Evolutionary conservation across 2,888 invertebrate species (phyloP), one percentile per base, ranked within the genome.

Genomic region (Watsonalla cultraria): DNA sequence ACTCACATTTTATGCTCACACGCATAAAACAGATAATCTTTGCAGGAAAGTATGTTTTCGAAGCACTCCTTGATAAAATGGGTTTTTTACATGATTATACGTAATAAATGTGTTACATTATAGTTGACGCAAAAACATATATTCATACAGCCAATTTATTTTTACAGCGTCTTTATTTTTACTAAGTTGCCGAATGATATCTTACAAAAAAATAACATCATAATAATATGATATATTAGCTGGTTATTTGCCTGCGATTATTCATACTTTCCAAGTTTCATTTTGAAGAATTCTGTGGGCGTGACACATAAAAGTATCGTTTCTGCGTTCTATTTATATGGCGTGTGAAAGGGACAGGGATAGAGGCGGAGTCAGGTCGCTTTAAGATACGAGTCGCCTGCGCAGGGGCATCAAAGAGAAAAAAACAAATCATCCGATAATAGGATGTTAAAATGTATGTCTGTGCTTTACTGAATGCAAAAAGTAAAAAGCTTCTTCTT

Each of bases 391-490:
- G 62, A 76, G 65, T 70, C 84, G 67, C 84, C 82, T 80, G 83
- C 79, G 62, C 72, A 54, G 61, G 63, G 54, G 51, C 50, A 62
- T 62, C 62, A 54, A 54, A 64, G 69, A 63, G 67, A 70, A 72
- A 76, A n/a, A 72, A 72, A 80, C 74, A 76, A 78, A 80, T 78
- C 66, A 72, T 62, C 62, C 68, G 72, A 59, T 80, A 76, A 79
- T 74, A 74, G 74, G 57, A 72, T 70, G 72, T 72, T 69, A 71
- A 74, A 76, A 74, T 70, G 63, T 60, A 64, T 68, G 67, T 58
- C 59, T 51, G 47, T 37, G 39, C 45, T 39, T 35, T 45, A 45
- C 11, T 11, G 42, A 42, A 42, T 42, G 42, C 42, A 42, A 42
- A 42, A 42, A 42, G 42, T 42, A 11, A 42, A 11, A 42, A 37